Conservation (phyloP, 2,888 invertebrate species). For the Epiblema foenella region DNA sequence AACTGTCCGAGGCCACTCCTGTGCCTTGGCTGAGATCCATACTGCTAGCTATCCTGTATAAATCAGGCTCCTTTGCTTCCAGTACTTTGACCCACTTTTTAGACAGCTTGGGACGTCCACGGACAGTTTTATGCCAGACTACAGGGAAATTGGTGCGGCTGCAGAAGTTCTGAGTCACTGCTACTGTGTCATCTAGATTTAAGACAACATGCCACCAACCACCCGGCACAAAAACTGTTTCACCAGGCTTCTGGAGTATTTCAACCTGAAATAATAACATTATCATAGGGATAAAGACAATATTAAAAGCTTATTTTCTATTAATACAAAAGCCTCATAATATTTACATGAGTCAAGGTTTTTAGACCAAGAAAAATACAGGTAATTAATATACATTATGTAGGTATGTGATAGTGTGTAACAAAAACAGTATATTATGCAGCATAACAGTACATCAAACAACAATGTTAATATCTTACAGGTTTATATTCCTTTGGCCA, state of each 20-base stretch:
- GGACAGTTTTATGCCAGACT: slow-evolving; percentile 98
- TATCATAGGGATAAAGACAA: no score
- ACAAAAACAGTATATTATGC: neutral
- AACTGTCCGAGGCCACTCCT: slow-evolving; percentile 97
- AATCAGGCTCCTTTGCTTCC: slow-evolving; percentile 89
- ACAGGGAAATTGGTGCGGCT: slow-evolving; percentile 98
- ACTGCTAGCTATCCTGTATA: slow-evolving; percentile 91
- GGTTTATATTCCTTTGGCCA: slow-evolving; percentile 98
- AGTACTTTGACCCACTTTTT: slow-evolving; percentile 94
- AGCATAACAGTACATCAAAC: neutral
- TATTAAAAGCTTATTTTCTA: no score
- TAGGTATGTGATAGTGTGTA: no score
- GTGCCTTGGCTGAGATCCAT: slow-evolving; percentile 94
- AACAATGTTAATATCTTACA: slow-evolving; percentile 69
- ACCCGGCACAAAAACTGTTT: slow-evolving; percentile 99
- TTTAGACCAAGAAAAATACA: no score
- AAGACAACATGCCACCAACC: slow-evolving; percentile 99
- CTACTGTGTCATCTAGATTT: slow-evolving; percentile 97
- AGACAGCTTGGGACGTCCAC: slow-evolving; percentile 97
- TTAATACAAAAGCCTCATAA: no score
- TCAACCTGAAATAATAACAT: slow-evolving; percentile 87
- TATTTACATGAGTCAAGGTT: no score
- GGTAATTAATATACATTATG: neutral
- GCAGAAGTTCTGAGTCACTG: slow-evolving; percentile 99
- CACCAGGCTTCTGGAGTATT: slow-evolving; percentile 97